Evolutionary conservation across 2,888 invertebrate species (phyloP), one percentile per base, ranked within the genome.

Genomic region (Platypus cylindrus): DNA sequence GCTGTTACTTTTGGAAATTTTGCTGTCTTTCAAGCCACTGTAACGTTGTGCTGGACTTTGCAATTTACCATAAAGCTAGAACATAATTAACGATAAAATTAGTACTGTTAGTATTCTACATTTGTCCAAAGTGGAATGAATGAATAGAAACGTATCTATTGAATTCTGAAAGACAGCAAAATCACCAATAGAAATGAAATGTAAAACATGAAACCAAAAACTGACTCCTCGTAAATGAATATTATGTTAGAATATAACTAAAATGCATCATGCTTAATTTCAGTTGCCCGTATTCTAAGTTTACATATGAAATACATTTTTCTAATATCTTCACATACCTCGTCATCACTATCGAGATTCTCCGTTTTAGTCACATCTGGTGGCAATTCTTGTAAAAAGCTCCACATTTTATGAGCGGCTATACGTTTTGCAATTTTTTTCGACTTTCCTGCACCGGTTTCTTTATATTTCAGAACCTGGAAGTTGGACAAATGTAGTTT

Each of bases 361-460:
- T 67, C 59, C 30, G 67, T 59, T 54, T 73, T 74, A 56, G 71
- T 73, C 7, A 74, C 67, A 53, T 80, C 82, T 7, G 76, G 68
- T 0, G 83, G 81, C 51, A 78, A 68, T 45, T 85, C 83, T 54
- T 86, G 81, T 40, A 93, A 62, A 23, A 76, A 71, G 47, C 80
- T 79, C 82, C 83, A 84, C 91, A 95, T 91, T 60, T 86, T 84
- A 56, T 86, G 82, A 2, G 95, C 95, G 1, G 95, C 94, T 58
- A 86, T 78, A n/a, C 94, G 72, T 63, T 97, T 97, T 3, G 95
- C 94, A 32, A 91, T 69, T 61, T 95, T 95, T 68, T 97, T 97
- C 32, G 91, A 93, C 56, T 93, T 90, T 11, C 93, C 94, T 23
- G 78, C 79, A 31, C 89, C 87, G 22, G 79, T 67, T 63, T 93